Evolutionary conservation across 2,797 vertebrate genomes (phyloP), one percentile per base, ranked within the genome.

Genomic region (Eidolon dupreanum): DNA sequence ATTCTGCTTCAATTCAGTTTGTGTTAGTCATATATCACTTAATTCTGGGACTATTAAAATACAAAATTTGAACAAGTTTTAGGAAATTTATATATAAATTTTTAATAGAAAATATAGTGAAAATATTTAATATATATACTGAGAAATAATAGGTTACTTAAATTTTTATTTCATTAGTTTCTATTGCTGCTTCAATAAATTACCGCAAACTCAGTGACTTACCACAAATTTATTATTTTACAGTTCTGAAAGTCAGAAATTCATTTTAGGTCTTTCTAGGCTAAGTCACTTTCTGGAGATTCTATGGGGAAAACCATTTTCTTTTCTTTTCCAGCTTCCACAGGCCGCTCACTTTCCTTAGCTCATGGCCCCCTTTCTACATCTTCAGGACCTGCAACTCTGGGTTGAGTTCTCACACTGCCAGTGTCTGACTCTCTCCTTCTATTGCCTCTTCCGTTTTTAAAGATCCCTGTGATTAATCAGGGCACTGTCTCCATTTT

Each of bases 321-420:
- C 31, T 74, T 59, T 5, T 16, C 46, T 94, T 66, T 49, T 36
- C n/a, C 12, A 26, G 12, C 11, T n/a, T 68, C 15, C 3, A 26
- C 43, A 41, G 15, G 24, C 10, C 2, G 2, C 5, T 41, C 57
- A 11, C 16, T 77, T 57, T 10, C 4, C 20, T 75, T 43, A n/a
- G 17, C 6, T 26, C 2, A 1, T n/a, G 41, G 2, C 5, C 28
- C 0, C 33, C 5, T 66, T 46, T 20, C 8, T 41, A 43, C 3
- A n/a, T 31, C 17, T 31, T 36, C 12, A 55, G 36, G 17, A 13
- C 3, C 31, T 59, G 10, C 24, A 49, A 49, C 3, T 22, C 17
- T 36, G 22, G 8, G 12, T 36, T 16, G 8, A 74, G 17, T 65
- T 24, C 8, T 81, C 36, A 24, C 16, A 20, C 17, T 65, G 10